Evolutionary conservation across 2,888 invertebrate genomes (phyloP).

Genomic region (Idaea straminata): DNA sequence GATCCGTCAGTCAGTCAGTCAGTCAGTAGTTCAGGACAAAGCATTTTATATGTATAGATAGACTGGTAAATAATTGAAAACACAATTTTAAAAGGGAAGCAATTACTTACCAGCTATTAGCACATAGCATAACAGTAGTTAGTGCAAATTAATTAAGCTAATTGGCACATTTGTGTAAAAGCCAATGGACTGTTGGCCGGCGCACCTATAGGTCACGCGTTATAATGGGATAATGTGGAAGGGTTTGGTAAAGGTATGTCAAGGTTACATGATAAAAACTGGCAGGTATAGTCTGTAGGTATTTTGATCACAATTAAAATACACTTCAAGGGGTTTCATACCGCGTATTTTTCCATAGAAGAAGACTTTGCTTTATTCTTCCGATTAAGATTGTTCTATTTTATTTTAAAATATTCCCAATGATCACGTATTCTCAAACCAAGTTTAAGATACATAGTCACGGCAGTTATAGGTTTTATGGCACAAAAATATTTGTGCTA

Average conservation of each 20-base stretch:
- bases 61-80: slow-evolving; percentile 1
- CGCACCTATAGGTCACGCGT: slow-evolving; percentile 30
- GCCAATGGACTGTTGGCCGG: slow-evolving; percentile 26
- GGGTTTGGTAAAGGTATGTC: slow-evolving; percentile 23
- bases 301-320: neutral
- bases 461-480: too few relatives aligned
- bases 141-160: slow-evolving; percentile 30
- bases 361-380: too few relatives aligned
- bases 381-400: too few relatives aligned
- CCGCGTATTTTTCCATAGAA: too few relatives aligned
- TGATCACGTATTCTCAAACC: too few relatives aligned
- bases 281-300: neutral
- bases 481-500: too few relatives aligned
- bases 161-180: slow-evolving; percentile 36
- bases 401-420: too few relatives aligned
- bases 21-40: too few relatives aligned
- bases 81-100: slow-evolving; percentile 8
- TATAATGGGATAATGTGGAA: slow-evolving; percentile 36
- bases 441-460: too few relatives aligned
- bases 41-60: too few relatives aligned
- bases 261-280: slow-evolving; percentile 29
- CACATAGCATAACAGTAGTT: slow-evolving; percentile 11
- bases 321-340: neutral
- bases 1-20: too few relatives aligned
- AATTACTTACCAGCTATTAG: slow-evolving; percentile 12